phyloP scores from a whole-genome alignment of 2,888 invertebrate genomes.

The Lasioglossum pauxillum region DNA sequence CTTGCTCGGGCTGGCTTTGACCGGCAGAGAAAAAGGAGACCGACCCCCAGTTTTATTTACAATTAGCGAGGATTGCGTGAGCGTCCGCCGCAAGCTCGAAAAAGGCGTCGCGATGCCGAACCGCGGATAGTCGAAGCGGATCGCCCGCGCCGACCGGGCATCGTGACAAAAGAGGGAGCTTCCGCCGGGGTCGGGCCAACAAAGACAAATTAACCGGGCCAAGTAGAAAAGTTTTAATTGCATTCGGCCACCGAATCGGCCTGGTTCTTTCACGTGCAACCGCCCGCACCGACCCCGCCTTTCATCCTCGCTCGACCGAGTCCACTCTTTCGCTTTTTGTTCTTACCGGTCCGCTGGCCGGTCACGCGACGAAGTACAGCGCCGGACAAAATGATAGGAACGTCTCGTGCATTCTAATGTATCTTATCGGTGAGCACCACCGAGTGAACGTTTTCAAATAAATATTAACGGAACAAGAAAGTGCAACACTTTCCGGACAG shows the following conservation, averaged over 20 bases:
- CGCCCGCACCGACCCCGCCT: not conserved
- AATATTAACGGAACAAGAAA: no score
- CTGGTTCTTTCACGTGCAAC: constrained; percentile 65
- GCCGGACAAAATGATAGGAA: not conserved
- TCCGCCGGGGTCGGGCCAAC: constrained; percentile 57
- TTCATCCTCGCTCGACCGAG: not conserved
- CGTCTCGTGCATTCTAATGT: not conserved
- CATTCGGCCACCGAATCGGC: constrained; percentile 63
- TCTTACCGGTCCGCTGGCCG: not conserved
- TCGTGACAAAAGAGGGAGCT: constrained; percentile 48
- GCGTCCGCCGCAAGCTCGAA: not conserved
- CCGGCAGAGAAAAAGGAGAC: not conserved
- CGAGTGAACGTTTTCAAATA: no score
- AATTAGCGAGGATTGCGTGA: constrained; percentile 5
- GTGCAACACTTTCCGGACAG: no score
- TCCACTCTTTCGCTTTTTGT: constrained; percentile 9
- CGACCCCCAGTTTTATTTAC: constrained; percentile 3
- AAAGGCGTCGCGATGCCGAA: constrained; percentile 12
- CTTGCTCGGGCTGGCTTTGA: constrained; percentile 16
- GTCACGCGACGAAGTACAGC: not conserved
- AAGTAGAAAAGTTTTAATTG: constrained; percentile 83
- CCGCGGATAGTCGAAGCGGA: constrained; percentile 48
- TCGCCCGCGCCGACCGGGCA: constrained; percentile 52
- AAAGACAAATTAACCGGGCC: constrained; percentile 79
- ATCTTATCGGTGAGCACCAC: not conserved